Conservation (phyloP, 2,888 invertebrate genomes). For the Brassicogethes aeneus region DNA sequence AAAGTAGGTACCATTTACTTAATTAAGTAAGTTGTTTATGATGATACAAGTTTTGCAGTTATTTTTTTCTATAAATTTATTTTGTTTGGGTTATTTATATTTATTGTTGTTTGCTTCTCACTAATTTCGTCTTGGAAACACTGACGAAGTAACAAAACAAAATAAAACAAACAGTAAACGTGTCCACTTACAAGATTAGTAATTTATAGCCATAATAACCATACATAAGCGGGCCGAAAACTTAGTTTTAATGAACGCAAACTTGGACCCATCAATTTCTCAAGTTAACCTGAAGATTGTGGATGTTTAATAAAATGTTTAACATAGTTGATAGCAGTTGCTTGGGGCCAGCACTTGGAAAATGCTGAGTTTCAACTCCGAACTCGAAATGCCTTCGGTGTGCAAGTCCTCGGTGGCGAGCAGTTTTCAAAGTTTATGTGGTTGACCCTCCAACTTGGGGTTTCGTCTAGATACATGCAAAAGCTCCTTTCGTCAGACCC, state of each 20-base stretch:
- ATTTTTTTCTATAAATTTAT: too few relatives aligned
- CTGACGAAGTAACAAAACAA: too few relatives aligned
- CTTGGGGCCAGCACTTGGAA: constrained; percentile 31
- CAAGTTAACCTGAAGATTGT: constrained; percentile 35
- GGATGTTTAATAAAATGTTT: constrained; percentile 39
- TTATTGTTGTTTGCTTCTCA: too few relatives aligned
- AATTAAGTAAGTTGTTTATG: too few relatives aligned
- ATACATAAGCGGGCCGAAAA: constrained; percentile 7
- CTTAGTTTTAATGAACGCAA: constrained; percentile 16
- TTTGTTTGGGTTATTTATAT: too few relatives aligned
- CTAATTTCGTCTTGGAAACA: too few relatives aligned
- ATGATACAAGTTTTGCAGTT: too few relatives aligned
- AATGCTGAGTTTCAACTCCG: constrained; percentile 34
- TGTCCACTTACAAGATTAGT: constrained; percentile 3
- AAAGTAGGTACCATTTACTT: too few relatives aligned
- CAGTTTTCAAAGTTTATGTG: constrained; percentile 42
- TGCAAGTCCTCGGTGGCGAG: constrained; percentile 34
- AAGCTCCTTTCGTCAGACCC: constrained; percentile 36
- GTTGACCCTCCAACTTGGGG: constrained; percentile 41
- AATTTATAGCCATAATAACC: constrained; percentile 1
- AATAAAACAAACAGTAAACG: constrained; percentile 1
- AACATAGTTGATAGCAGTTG: constrained; percentile 38
- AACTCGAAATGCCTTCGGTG: constrained; percentile 35
- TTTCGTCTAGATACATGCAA: constrained; percentile 36
- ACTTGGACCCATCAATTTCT: constrained; percentile 23